These are phyloP conservation scores for Salticus scenicus DNA, from an alignment of 2,888 invertebrate species.

Conservation along the genomic window DNA sequence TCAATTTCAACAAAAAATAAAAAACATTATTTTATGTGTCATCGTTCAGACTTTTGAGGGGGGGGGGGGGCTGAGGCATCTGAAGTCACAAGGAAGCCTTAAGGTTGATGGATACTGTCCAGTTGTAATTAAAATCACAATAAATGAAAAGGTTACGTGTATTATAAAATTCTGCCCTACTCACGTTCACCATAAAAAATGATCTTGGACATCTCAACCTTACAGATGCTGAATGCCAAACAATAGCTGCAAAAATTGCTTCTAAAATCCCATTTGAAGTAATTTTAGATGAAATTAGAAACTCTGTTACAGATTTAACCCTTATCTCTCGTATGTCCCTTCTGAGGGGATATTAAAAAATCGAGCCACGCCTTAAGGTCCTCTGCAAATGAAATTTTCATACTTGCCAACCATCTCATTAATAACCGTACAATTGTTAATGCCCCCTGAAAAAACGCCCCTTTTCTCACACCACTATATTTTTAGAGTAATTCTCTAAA, in stretches of 20 bases:
- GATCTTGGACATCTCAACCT: background rate
- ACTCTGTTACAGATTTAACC: background rate
- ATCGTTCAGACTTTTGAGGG: background rate
- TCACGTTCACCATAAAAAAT: conserved; percentile 6
- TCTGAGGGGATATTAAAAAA: too few species aligned
- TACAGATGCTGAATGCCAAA: background rate
- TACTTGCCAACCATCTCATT: too few species aligned
- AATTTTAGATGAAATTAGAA: conserved; percentile 12
- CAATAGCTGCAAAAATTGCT: background rate
- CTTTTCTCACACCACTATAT: too few species aligned
- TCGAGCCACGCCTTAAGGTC: too few species aligned
- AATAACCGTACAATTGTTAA: too few species aligned
- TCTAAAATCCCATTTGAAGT: conserved; percentile 2
- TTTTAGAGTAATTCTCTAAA: too few species aligned
- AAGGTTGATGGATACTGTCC: conserved; percentile 8
- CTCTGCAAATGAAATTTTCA: too few species aligned
- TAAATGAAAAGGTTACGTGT: background rate
- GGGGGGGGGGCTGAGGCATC: background rate
- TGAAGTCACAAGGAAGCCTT: conserved; percentile 13
- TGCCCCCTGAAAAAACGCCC: too few species aligned
- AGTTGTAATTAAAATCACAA: background rate
- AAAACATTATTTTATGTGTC: background rate
- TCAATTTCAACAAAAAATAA: background rate
- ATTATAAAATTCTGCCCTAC: background rate
- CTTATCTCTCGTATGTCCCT: too few species aligned